phyloP scores from a whole-genome alignment of 2,797 vertebrate species.

The Sphenodon punctatus region DNA sequence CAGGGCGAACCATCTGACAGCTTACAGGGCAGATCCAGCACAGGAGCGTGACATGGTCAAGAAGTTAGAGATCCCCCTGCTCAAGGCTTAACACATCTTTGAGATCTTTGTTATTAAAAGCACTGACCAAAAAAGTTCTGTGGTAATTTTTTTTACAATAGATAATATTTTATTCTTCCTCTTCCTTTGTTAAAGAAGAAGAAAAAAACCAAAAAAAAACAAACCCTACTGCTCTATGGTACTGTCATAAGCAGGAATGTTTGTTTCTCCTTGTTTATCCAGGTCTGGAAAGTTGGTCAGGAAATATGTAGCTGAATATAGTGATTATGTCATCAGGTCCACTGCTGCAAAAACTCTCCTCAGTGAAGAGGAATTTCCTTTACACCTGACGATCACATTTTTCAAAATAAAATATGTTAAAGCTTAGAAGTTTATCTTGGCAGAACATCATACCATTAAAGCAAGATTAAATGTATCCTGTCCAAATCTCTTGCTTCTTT shows the following conservation, averaged over 20 bases:
- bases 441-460: slow-evolving; percentile 71
- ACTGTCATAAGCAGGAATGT: slow-evolving; percentile 24
- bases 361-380: slow-evolving; percentile 75
- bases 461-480: slow-evolving; percentile 81
- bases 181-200: slow-evolving; percentile 8
- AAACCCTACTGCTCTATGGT: background rate
- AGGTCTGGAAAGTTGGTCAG: slow-evolving; percentile 56
- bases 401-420: slow-evolving; percentile 75
- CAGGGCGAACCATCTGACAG: too few relatives aligned
- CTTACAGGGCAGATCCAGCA: too few relatives aligned
- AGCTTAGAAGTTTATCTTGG: slow-evolving; percentile 77
- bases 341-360: slow-evolving; percentile 38
- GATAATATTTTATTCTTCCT: slow-evolving; percentile 7
- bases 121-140: too few relatives aligned
- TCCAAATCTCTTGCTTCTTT: slow-evolving; percentile 76
- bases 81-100: too few relatives aligned
- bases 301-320: slow-evolving; percentile 43
- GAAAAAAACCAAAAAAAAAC: too few relatives aligned
- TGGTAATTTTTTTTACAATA: too few relatives aligned
- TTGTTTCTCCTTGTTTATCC: slow-evolving; percentile 55
- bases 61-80: too few relatives aligned
- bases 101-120: too few relatives aligned
- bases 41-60: too few relatives aligned
- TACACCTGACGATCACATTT: slow-evolving; percentile 77
- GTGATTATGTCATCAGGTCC: slow-evolving; percentile 61